Conservation (phyloP, 2,888 invertebrate genomes). For the Agonopterix subpropinquella region DNA sequence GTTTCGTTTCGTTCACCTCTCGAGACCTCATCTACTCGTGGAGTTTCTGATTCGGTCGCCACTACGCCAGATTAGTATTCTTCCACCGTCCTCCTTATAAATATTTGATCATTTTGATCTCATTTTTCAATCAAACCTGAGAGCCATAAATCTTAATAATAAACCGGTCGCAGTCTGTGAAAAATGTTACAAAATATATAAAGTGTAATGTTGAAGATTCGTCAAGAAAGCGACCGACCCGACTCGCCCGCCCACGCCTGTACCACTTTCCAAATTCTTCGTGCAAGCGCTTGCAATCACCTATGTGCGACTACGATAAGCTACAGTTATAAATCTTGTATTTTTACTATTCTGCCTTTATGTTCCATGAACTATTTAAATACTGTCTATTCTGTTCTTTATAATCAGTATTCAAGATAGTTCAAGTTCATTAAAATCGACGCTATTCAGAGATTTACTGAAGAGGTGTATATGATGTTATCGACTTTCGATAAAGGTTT, state of each 20-base stretch:
- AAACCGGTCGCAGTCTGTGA: slow-evolving; percentile 34
- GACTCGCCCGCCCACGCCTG: slow-evolving; percentile 70
- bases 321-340: no score
- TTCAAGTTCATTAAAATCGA: no score
- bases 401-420: no score
- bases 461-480: no score
- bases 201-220: slow-evolving; percentile 64
- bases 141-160: slow-evolving; percentile 15
- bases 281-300: slow-evolving; percentile 66
- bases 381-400: no score
- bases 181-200: slow-evolving; percentile 60
- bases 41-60: not conserved
- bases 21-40: not conserved
- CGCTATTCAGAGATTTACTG: no score
- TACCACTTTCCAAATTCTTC: slow-evolving; percentile 74
- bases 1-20: not conserved
- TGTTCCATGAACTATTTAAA: no score
- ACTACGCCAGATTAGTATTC: not conserved
- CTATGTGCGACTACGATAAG: slow-evolving; percentile 19
- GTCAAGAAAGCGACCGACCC: slow-evolving; percentile 54
- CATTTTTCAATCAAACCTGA: slow-evolving; percentile 4
- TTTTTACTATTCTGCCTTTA: no score
- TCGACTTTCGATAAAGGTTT: no score
- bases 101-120: slow-evolving; percentile 7
- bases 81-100: slow-evolving; percentile 2